Evolutionary conservation across 2,113 vertebrate genomes (phyloP), one percentile per base, ranked within the genome.

Genomic region (Amphiprion ocellaris): DNA sequence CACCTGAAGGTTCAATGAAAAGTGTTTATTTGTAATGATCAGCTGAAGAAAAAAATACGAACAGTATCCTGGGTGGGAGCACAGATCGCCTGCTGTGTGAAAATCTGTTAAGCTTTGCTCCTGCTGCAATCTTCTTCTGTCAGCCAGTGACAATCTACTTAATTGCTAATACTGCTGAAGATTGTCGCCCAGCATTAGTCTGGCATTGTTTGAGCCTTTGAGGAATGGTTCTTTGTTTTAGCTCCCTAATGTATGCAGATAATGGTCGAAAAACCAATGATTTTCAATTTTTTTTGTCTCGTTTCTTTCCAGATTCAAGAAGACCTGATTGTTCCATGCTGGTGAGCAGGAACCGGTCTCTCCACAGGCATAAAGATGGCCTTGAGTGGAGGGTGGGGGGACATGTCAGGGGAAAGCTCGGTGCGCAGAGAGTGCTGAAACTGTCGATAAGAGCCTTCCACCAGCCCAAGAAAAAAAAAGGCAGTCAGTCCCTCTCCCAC

Each of bases 61-160:
- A 59, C 16, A 58, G 33, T 23, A 37, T 17, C 39, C 24, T 21
- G 44, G 33, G 54, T 26, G 53, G 74, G 63, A 52, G 74, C 41
- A 33, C 21, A 44, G 56, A 78, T 86, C 76, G 47, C 82, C 82
- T n/a, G 64, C 87, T 86, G 85, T 39, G 82, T 68, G 64, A 12
- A 71, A 86, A 83, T 83, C 85, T 90, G 83, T 76, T 84, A 63
- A 78, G 67, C 68, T 77, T 81, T 65, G 23, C 66, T 90, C 52
- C 56, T 72, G 44, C 80, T 77, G 46, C 64, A 87, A 89, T 87
- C 86, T 82, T 79, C 69, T 53, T 73, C 75, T 80, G 77, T 90
- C 75, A 87, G 72, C 63, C 44, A 21, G 11, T 46, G 60, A 76
- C 81, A 93, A 86, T 87, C 88, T 87, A 47, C 86, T 92, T 93